Base-by-base conservation (phyloP, 2,113 vertebrate genomes). In the Plestiodon gilberti region DNA sequence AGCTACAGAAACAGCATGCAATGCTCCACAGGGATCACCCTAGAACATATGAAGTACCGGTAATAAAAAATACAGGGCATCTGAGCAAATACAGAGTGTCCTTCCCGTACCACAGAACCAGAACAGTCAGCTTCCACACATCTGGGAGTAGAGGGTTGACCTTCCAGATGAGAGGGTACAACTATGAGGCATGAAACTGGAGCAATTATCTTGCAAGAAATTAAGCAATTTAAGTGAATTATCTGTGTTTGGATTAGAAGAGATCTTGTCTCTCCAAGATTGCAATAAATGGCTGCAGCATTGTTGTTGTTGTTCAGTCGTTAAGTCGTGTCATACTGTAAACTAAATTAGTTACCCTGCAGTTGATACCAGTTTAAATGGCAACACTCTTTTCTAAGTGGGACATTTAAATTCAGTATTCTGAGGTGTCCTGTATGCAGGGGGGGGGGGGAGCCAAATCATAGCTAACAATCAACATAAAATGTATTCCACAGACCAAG, bases 331-430 rank as follows among this genome's bases (percentile, higher is more conserved):
- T n/a, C n/a, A 93, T 71, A 87, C 82, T 88, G 89, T 84, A 93
- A 94, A 93, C 89, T n/a, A 90, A 93, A 94, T 82, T 0, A 92
- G 73, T 61, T 13, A 78, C 85, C 82, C 91, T 87, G 87, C 81
- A 89, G 35, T 90, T 92, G 93, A 94, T 90, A 89, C 90, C 91
- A 89, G 86, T 67, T 92, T 91, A 90, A 89, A 84, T 59, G 86
- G 90, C 88, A 91, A 90, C 59, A 65, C 8, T 33, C n/a, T 80
- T 30, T 55, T 28, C 89, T 92, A 11, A 93, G 88, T 90, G 90
- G 92, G 90, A 91, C 93, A 93, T 91, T 91, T 40, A 93, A 93
- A 93, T 83, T 87, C 92, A 90, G 87, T 90, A 71, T 75, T 90
- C 87, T 89, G 55, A 59, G 33, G 59, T 59, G 48, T 57, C 25